phyloP scores from a whole-genome alignment of 2,888 invertebrate genomes.

The Taenaris catops region DNA sequence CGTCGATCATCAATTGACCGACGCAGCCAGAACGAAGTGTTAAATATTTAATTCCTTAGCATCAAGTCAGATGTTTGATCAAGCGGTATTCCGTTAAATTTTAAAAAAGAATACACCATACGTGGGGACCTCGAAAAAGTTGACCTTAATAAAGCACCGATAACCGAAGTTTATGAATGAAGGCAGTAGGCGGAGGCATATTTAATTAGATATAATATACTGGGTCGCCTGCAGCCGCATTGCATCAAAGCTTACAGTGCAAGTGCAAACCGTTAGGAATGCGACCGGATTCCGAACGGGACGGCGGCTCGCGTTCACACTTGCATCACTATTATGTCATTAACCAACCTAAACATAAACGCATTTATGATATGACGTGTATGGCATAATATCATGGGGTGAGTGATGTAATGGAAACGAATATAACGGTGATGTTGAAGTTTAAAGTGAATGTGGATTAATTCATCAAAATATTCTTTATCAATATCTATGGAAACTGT shows the following conservation, averaged over 20 bases:
- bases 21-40: too few relatives aligned
- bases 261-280: constrained; percentile 65
- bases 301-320: constrained; percentile 49
- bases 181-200: constrained; percentile 33
- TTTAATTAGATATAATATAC: constrained; percentile 31
- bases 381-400: background rate
- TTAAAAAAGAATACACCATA: too few relatives aligned
- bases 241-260: constrained; percentile 52
- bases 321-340: constrained; percentile 62
- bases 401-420: too few relatives aligned
- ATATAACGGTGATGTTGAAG: too few relatives aligned
- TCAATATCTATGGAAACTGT: too few relatives aligned
- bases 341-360: constrained; percentile 56
- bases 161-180: constrained; percentile 22
- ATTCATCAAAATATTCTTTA: too few relatives aligned
- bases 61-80: too few relatives aligned
- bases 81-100: too few relatives aligned
- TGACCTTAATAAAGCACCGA: constrained; percentile 25
- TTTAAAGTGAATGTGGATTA: too few relatives aligned
- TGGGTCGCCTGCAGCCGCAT: constrained; percentile 34
- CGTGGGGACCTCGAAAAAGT: constrained; percentile 10
- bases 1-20: too few relatives aligned
- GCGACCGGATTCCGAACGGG: constrained; percentile 61
- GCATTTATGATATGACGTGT: constrained; percentile 22
- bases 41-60: too few relatives aligned